Conservation (phyloP, 2,888 invertebrate genomes). For the Minunthozetes semirufus region DNA sequence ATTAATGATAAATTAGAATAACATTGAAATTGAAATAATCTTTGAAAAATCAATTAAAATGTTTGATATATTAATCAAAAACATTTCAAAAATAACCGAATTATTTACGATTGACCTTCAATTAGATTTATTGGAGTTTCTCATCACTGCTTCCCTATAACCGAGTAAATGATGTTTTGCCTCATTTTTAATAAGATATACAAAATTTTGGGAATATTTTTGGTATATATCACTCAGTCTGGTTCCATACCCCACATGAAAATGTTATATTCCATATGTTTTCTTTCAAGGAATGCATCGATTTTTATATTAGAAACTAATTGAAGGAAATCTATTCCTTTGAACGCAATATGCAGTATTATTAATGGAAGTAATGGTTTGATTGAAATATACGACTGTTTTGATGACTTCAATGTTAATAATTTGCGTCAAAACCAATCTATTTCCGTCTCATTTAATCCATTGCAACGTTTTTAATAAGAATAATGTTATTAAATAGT, state of each 20-base stretch:
- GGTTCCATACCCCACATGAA: background rate
- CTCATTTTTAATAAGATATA: background rate
- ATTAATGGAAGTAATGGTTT: too few relatives aligned
- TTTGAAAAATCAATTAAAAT: slow-evolving; percentile 2
- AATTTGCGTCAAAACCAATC: slow-evolving; percentile 23
- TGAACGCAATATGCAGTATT: background rate
- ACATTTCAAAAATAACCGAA: slow-evolving; percentile 7
- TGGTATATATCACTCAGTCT: too few relatives aligned
- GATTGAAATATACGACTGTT: background rate
- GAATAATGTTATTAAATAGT: too few relatives aligned
- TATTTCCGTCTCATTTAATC: slow-evolving; percentile 9
- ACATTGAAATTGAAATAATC: background rate
- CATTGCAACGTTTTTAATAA: background rate
- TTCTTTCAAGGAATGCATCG: too few relatives aligned
- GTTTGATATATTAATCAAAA: slow-evolving; percentile 14
- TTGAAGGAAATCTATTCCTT: too few relatives aligned
- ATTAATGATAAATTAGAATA: background rate
- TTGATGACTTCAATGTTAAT: slow-evolving; percentile 21
- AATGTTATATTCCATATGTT: background rate
- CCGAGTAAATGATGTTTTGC: slow-evolving; percentile 7
- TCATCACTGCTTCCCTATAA: background rate
- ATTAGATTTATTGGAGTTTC: slow-evolving; percentile 1
- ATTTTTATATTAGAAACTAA: too few relatives aligned
- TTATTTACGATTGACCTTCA: slow-evolving; percentile 3
- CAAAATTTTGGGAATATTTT: background rate